Percentiles rank a stretch among this genome's conserved stretches.
Evolutionary conservation across 92 coral and sea anemone genomes (phyloP).

Genomic region (Zoanthus sociatus): DNA sequence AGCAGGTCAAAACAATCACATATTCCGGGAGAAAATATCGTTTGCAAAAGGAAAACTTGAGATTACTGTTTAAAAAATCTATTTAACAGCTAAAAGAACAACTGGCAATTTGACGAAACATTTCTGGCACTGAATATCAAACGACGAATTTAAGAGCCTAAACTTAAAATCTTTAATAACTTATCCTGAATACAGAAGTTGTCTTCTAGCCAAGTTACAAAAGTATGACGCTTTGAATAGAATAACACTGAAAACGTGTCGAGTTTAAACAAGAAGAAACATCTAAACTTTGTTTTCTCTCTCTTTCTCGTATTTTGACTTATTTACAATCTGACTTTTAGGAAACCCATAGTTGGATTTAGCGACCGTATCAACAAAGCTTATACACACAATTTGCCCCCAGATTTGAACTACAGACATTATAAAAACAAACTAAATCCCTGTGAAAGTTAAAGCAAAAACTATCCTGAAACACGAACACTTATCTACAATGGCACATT

Average conservation of each 20-base stretch:
- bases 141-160: slow-evolving; percentile 51
- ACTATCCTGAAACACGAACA: slow-evolving; percentile 9
- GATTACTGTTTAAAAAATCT: neutral
- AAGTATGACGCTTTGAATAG: slow-evolving; percentile 70
- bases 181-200: slow-evolving; percentile 69
- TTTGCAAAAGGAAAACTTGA: neutral
- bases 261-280: slow-evolving; percentile 19
- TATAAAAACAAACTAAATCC: slow-evolving; percentile 22
- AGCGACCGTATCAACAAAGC: slow-evolving; percentile 42
- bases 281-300: neutral
- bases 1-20: neutral
- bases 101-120: slow-evolving; percentile 39
- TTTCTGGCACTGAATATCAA: slow-evolving; percentile 67
- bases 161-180: slow-evolving; percentile 82
- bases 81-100: slow-evolving; percentile 75
- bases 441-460: slow-evolving; percentile 2
- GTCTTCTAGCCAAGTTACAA: slow-evolving; percentile 68
- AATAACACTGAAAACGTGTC: slow-evolving; percentile 37
- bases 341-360: slow-evolving; percentile 60
- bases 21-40: slow-evolving; percentile 1
- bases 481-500: slow-evolving; percentile 3
- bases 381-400: slow-evolving; percentile 38
- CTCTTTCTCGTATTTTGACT: slow-evolving; percentile 45
- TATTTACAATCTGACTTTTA: slow-evolving; percentile 67
- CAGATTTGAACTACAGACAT: slow-evolving; percentile 3